Evolutionary conservation across 1,140 invertebrate species (phyloP).

Genomic region (Drosophila kikkawai): DNA sequence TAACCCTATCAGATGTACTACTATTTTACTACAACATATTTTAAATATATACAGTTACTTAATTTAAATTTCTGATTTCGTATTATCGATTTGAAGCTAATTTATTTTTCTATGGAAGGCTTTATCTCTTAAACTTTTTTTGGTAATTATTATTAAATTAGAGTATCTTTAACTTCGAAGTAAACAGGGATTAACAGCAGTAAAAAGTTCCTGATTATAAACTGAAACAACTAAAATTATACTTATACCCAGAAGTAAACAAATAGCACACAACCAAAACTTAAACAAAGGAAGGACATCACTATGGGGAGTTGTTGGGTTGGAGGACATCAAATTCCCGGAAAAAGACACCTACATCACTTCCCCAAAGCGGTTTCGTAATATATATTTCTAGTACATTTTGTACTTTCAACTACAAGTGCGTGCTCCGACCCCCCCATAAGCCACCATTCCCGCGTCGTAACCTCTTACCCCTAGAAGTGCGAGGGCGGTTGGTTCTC

Average conservation of each 20-base stretch:
- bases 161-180: not conserved
- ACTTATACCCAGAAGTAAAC: not conserved
- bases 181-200: not conserved
- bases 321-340: conserved; percentile 13
- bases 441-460: not conserved
- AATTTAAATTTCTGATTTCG: not conserved
- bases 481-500: conserved; percentile 29
- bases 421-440: conserved; percentile 2
- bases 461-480: not conserved
- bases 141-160: not conserved
- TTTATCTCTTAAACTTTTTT: too few species aligned
- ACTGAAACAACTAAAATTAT: too few species aligned
- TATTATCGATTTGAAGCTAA: not conserved
- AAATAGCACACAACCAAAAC: not conserved
- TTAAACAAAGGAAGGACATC: not conserved
- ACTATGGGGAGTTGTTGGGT: not conserved
- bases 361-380: conserved; percentile 34
- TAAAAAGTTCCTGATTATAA: too few species aligned
- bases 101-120: not conserved
- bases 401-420: conserved; percentile 22
- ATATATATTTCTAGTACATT: conserved; percentile 22
- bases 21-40: not conserved
- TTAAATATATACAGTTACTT: not conserved
- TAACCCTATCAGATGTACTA: not conserved
- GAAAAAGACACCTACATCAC: not conserved